Conservation (phyloP, 2,797 vertebrate species). For the Coendou prehensilis region DNA sequence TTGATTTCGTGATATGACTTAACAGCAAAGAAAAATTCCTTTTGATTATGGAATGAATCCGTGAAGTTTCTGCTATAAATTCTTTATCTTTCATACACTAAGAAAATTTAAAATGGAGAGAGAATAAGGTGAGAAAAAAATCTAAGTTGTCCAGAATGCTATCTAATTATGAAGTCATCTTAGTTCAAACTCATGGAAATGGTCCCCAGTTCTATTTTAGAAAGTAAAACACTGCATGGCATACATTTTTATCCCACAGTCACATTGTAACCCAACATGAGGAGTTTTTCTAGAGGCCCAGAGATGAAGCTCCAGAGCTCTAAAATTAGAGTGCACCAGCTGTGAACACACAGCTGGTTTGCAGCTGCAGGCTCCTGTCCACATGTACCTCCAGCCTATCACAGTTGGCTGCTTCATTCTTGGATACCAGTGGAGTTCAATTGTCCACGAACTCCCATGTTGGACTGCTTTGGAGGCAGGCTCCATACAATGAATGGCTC, state of each 20-base stretch:
- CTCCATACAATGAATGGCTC: background rate
- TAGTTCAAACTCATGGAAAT: slow-evolving; percentile 21
- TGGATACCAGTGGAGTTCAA: slow-evolving; percentile 37
- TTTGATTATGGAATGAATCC: background rate
- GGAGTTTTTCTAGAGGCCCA: slow-evolving; percentile 43
- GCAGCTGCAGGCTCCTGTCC: background rate
- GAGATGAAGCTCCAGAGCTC: slow-evolving; percentile 23
- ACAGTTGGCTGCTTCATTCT: slow-evolving; percentile 35
- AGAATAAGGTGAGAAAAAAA: background rate
- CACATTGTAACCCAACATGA: background rate
- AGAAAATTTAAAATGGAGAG: background rate
- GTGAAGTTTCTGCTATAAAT: slow-evolving; percentile 11
- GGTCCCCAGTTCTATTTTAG: background rate
- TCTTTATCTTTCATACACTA: slow-evolving; percentile 43
- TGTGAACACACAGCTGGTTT: slow-evolving; percentile 53
- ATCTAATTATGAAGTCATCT: slow-evolving; percentile 55
- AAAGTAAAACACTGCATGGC: background rate
- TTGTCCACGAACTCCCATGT: background rate
- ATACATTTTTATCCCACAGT: background rate
- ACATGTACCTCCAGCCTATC: slow-evolving; percentile 26
- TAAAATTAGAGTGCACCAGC: slow-evolving; percentile 72
- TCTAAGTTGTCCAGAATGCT: slow-evolving; percentile 12
- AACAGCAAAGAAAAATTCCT: slow-evolving; percentile 51
- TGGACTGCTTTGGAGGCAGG: background rate
- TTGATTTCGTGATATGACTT: slow-evolving; percentile 56